Evolutionary conservation across 2,888 invertebrate species (phyloP), one percentile per base, ranked within the genome.

Genomic region (Callosobruchus maculatus): DNA sequence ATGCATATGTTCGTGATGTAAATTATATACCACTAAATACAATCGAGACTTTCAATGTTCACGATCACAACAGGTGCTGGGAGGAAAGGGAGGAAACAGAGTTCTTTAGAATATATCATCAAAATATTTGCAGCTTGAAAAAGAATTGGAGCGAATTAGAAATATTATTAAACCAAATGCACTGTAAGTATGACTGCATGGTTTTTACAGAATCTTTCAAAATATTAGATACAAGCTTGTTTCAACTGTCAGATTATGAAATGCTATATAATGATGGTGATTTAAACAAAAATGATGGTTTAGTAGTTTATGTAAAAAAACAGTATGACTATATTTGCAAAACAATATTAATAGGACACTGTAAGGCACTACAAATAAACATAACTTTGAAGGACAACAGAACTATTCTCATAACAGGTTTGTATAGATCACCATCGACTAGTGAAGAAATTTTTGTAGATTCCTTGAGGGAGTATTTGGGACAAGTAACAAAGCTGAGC

Each of bases 231-330:
- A 26, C 67, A 5, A 67, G 67, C 21, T 22, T 67, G 22, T 71
- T 22, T 71, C 2, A 21, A 0, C 22, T 71, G 22, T n/a, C 71
- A 67, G 22, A 22, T 13, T 71, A 71, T n/a, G 13, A 13, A 22
- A 66, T 71, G 67, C n/a, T 67, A 20, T 71, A 71, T n/a, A 71
- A 20, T 26, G 26, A 26, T 4, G 26, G 26, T 26, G 26, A 49
- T 2, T 18, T 71, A 22, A 0, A 67, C 21, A 21, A 22, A 21
- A 71, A 49, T 66, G 71, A 71, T 71, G 71, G 71, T 22, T 22
- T 67, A 20, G 71, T 71, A 22, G 67, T 71, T 21, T 71, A 71
- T 67, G 21, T 71, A 21, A 71, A 71, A 71, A 71, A 71, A 18
- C 2, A 9, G 18, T 22, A 4, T 4, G 26, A 26, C 7, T 26